Conservation (phyloP, 2,888 invertebrate species). For the Noctua janthina region DNA sequence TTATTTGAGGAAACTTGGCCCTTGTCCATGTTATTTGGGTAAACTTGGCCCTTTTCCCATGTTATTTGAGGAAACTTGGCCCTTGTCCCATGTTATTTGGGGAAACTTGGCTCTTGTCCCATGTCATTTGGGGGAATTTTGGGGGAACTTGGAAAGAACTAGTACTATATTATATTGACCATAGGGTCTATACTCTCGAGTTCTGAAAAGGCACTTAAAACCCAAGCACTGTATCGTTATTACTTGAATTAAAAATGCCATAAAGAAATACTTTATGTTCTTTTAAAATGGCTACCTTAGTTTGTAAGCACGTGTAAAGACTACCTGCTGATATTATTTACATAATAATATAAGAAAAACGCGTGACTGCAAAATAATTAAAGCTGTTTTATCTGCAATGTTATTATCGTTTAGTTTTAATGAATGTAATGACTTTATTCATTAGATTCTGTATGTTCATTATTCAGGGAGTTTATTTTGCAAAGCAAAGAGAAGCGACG, state of each 20-base stretch:
- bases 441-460: neutral
- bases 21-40: no score
- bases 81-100: no score
- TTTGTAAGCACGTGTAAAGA: slow-evolving; percentile 1
- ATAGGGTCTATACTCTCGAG: neutral
- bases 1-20: no score
- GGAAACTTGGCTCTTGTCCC: no score
- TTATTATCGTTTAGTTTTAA: slow-evolving; percentile 27
- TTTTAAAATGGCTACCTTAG: slow-evolving; percentile 15
- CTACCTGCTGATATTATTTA: slow-evolving; percentile 18
- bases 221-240: slow-evolving; percentile 2
- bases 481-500: neutral
- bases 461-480: slow-evolving; percentile 1
- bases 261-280: neutral
- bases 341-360: slow-evolving; percentile 22
- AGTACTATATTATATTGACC: neutral
- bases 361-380: slow-evolving; percentile 33
- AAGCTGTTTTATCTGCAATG: slow-evolving; percentile 39
- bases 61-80: no score
- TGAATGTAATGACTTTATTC: slow-evolving; percentile 32
- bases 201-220: neutral
- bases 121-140: no score
- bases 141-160: neutral
- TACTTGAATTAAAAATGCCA: neutral
- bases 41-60: no score